These are phyloP conservation scores for Drosophila monieri DNA, from an alignment of 2,888 invertebrate genomes.

Conservation along the genomic window DNA sequence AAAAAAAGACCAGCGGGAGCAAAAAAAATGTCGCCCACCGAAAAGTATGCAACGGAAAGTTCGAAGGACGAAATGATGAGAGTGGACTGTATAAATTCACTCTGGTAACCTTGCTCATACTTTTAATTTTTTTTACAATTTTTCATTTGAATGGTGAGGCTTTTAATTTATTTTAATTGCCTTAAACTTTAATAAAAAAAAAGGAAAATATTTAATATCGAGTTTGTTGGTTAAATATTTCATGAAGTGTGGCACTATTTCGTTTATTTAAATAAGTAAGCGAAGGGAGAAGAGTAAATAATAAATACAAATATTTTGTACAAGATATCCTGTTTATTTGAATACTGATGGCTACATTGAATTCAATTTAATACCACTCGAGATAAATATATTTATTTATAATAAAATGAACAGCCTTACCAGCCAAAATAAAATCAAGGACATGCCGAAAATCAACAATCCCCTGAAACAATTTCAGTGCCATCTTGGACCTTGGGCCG, in stretches of 20 bases:
- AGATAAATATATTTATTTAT: background rate
- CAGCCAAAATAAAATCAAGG: background rate
- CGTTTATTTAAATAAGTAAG: background rate
- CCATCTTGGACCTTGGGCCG: conserved; percentile 14
- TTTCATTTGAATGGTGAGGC: background rate
- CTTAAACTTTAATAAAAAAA: background rate
- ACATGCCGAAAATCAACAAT: background rate
- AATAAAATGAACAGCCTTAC: no score
- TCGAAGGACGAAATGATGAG: background rate
- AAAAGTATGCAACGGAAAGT: conserved; percentile 63
- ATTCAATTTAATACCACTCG: no score
- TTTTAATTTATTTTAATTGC: background rate
- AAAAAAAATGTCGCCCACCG: conserved; percentile 44
- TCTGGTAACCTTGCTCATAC: background rate
- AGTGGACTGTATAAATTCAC: background rate
- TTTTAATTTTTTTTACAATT: background rate
- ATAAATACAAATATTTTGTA: no score
- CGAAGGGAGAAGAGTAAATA: background rate
- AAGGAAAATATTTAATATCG: background rate
- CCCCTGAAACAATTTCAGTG: conserved; percentile 10
- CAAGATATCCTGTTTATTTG: no score
- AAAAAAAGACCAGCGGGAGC: conserved; percentile 38
- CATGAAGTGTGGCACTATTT: background rate
- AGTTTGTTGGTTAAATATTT: background rate
- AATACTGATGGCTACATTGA: no score